A percentile compares a stretch with the other conserved stretches of the same genome.
phyloP scores from a whole-genome alignment of 53 echinoderm and acorn worm genomes.

The Holothuria leucospilota region DNA sequence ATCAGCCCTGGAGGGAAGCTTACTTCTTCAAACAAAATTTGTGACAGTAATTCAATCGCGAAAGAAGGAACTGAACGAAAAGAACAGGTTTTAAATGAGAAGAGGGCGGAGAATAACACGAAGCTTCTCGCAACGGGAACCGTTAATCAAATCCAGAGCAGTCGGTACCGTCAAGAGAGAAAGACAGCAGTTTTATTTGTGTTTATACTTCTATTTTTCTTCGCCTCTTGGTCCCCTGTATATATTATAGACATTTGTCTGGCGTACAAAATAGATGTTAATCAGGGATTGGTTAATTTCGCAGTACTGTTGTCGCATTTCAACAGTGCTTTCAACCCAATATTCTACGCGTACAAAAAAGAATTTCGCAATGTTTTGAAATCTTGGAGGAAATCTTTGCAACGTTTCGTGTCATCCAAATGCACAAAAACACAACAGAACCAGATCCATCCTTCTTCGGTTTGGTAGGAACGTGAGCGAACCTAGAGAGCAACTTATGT shows the following conservation, averaged over 20 bases:
- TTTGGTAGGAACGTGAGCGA: too few species aligned
- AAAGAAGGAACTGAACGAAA: too few species aligned
- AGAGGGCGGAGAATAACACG: too few species aligned
- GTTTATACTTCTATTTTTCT: conserved; percentile 61
- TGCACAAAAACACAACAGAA: conserved; percentile 3
- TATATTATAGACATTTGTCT: conserved; percentile 58
- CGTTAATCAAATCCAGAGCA: conserved; percentile 8
- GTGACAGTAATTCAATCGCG: too few species aligned
- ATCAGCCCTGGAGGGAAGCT: too few species aligned
- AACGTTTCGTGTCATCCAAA: conserved; percentile 2
- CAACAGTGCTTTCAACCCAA: conserved; percentile 71
- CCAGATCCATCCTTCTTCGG: conserved; percentile 18
- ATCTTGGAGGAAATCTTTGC: conserved; percentile 6
- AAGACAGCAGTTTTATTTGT: conserved; percentile 63
- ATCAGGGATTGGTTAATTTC: conserved; percentile 59
- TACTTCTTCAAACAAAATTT: too few species aligned
- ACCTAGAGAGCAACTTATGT: too few species aligned
- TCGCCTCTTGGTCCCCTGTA: conserved; percentile 64
- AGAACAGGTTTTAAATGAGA: too few species aligned
- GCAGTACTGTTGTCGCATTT: conserved; percentile 65
- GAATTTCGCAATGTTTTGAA: conserved; percentile 57
- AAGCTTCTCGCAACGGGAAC: too few species aligned
- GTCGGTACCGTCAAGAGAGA: conserved; percentile 43
- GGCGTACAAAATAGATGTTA: conserved; percentile 45
- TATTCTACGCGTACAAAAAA: conserved; percentile 59